Evolutionary conservation across 2,888 invertebrate genomes (phyloP), one percentile per base, ranked within the genome.

Genomic region (Cabera pusaria): DNA sequence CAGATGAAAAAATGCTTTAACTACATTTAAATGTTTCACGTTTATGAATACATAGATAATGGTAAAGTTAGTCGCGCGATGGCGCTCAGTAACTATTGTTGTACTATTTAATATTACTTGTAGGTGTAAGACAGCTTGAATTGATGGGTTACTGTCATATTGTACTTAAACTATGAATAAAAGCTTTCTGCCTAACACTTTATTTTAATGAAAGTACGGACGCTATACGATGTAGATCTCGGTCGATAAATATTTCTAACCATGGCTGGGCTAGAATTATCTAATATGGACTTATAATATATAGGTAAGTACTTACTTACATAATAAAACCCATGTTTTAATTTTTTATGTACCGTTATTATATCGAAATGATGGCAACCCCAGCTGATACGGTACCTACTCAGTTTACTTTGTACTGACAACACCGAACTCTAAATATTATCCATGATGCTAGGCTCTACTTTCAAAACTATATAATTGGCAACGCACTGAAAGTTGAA

Each of bases 1-100:
- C 80, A 75, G 53, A 74, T 36, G n/a, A n/a, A n/a, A 60, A 76
- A 85, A 87, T 85, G 87, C 87, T 87, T 87, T 88, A 88, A 87
- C 74, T 87, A 88, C 64, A 68, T 72, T 78, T 84, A 78, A 87
- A 85, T 81, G 78, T 84, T 86, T 74, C 82, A 77, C 66, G 75
- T 79, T 78, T 79, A 76, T 63, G 63, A 69, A 72, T 69, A 77
- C 68, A 68, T 76, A 79, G 67, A 66, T 67, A 73, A 73, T 70
- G 76, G 74, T 82, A 81, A 71, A 68, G n/a, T 73, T 80, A 84
- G 79, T 52, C 52, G 62, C 62, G 73, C 62, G 63, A 58, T 53
- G 52, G 61, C 53, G 63, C 64, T 63, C 69, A 57, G 29, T 33
- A 21, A 59, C 66, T 70, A 69, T 64, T 66, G 64, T 64, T 74